phyloP scores from a whole-genome alignment of 2,797 vertebrate species.

The Coracias cyanogaster region DNA sequence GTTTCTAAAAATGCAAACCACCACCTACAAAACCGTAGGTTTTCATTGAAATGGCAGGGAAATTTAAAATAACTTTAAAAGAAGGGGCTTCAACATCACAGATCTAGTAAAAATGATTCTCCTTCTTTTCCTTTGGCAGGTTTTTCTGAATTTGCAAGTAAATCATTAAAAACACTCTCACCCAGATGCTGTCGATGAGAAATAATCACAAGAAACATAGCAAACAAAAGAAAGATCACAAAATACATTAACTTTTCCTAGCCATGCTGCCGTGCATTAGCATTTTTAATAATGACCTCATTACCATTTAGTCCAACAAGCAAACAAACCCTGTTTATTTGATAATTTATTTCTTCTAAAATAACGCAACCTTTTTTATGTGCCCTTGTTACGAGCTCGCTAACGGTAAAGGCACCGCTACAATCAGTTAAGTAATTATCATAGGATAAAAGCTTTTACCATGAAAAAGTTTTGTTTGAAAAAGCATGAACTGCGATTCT shows the following conservation, averaged over 20 bases:
- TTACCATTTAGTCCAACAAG: slow-evolving; percentile 53
- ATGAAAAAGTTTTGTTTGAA: slow-evolving; percentile 88
- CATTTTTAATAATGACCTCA: slow-evolving; percentile 72
- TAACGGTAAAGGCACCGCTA: slow-evolving; percentile 56
- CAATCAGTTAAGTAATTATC: slow-evolving; percentile 89
- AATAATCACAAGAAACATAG: slow-evolving; percentile 25
- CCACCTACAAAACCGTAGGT: not conserved
- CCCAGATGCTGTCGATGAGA: not conserved
- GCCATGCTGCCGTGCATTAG: not conserved
- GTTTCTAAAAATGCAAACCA: not conserved
- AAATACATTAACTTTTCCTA: slow-evolving; percentile 57
- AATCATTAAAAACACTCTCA: slow-evolving; percentile 35
- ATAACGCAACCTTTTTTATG: slow-evolving; percentile 16
- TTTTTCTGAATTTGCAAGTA: slow-evolving; percentile 43
- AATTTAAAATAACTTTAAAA: not conserved
- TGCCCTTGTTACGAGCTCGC: slow-evolving; percentile 52
- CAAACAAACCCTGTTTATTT: slow-evolving; percentile 51
- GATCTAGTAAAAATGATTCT: not conserved
- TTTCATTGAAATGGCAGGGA: not conserved
- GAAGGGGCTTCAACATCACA: not conserved
- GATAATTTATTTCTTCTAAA: slow-evolving; percentile 61
- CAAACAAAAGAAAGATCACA: slow-evolving; percentile 61
- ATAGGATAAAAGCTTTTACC: slow-evolving; percentile 87
- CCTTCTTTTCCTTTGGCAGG: not conserved
- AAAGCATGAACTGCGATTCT: slow-evolving; percentile 90